A percentile compares a stretch with the other conserved stretches of the same genome.
Evolutionary conservation across 2,888 invertebrate species (phyloP).

Genomic region (Elegia similella): DNA sequence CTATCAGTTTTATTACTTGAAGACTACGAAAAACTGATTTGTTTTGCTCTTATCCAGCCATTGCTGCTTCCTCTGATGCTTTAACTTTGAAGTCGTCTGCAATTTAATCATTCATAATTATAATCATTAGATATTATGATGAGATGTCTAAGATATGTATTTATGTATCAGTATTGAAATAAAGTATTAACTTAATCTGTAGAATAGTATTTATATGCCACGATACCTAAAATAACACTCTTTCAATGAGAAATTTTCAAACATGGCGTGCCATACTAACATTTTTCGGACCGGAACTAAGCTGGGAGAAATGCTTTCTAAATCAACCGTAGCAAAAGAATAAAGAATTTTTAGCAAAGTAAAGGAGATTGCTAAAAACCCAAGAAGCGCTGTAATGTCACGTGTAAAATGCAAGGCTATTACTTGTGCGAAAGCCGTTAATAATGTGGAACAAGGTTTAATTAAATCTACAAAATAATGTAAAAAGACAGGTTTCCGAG

Average conservation of each 20-base stretch:
- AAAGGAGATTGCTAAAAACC: background rate
- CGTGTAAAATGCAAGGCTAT: slow-evolving; percentile 26
- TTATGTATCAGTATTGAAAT: too few relatives aligned
- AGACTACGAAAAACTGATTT: slow-evolving; percentile 43
- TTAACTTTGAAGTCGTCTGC: slow-evolving; percentile 34
- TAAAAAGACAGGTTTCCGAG: slow-evolving; percentile 26
- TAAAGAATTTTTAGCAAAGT: background rate
- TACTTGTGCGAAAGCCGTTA: slow-evolving; percentile 32
- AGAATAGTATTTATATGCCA: background rate
- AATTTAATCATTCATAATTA: background rate
- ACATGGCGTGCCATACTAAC: background rate
- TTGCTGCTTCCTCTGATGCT: slow-evolving; percentile 29
- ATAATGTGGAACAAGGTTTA: slow-evolving; percentile 41
- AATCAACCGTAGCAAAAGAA: slow-evolving; percentile 18
- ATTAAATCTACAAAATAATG: slow-evolving; percentile 32
- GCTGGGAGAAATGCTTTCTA: slow-evolving; percentile 9
- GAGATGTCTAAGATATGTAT: too few relatives aligned
- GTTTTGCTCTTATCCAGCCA: slow-evolving; percentile 36
- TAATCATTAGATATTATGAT: too few relatives aligned
- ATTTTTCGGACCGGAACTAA: slow-evolving; percentile 5
- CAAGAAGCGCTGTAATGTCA: slow-evolving; percentile 17
- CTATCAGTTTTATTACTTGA: slow-evolving; percentile 57
- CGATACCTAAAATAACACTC: background rate
- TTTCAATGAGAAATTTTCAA: background rate
- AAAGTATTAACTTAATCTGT: too few relatives aligned